These are phyloP conservation scores for Eremophila alpestris DNA, from an alignment of 2,797 vertebrate genomes.

Conservation along the genomic window DNA sequence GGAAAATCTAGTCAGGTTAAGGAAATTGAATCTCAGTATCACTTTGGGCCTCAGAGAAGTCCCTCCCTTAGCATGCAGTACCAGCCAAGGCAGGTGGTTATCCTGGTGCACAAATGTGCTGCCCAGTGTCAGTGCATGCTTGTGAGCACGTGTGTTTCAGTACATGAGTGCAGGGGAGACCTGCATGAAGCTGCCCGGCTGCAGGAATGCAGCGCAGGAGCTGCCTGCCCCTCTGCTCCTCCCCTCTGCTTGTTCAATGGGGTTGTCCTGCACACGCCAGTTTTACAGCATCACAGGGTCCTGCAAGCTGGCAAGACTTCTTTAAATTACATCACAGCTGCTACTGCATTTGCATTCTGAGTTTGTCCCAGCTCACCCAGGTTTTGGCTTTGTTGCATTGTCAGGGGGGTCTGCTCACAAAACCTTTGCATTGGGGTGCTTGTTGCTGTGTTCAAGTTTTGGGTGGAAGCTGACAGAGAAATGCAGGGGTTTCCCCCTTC, in stretches of 20 bases:
- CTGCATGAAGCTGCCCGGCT: rapidly evolving
- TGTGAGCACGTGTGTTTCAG: rapidly evolving
- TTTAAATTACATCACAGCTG: not conserved
- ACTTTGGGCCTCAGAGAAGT: not conserved
- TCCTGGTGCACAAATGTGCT: not conserved
- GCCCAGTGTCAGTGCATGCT: not conserved
- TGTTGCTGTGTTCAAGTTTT: not conserved
- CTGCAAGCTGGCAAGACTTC: not conserved
- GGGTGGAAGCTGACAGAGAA: not conserved
- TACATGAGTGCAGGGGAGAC: rapidly evolving
- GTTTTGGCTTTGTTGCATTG: not conserved
- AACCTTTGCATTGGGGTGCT: not conserved
- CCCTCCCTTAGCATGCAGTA: not conserved
- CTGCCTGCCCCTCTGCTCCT: not conserved
- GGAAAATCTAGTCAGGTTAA: not conserved
- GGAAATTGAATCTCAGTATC: not conserved
- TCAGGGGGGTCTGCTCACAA: not conserved
- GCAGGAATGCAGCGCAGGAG: rapidly evolving
- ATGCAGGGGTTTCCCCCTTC: not conserved
- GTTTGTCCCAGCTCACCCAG: not conserved
- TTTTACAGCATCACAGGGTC: not conserved
- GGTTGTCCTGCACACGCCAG: not conserved
- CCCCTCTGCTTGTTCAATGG: not conserved
- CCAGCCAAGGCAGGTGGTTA: not conserved
- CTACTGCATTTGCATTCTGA: not conserved